Evolutionary conservation across 2,113 vertebrate species (phyloP).

Genomic region (Mirounga angustirostris): DNA sequence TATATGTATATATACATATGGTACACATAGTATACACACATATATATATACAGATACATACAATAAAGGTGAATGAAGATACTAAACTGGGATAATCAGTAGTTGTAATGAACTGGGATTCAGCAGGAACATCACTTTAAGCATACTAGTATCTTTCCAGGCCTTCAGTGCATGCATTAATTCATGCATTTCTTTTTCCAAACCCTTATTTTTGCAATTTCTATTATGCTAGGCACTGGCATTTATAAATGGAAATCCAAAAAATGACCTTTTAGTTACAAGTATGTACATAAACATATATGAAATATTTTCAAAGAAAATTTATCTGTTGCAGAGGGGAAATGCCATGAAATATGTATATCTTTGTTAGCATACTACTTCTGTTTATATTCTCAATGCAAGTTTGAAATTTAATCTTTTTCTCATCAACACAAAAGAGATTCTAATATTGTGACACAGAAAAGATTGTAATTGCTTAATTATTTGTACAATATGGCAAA

Average conservation of each 20-base stretch:
- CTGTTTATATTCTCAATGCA: slow-evolving; percentile 66
- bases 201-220: background rate
- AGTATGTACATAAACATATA: background rate
- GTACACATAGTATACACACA: background rate
- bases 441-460: slow-evolving; percentile 81
- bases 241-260: background rate
- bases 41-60: background rate
- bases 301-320: slow-evolving; percentile 48
- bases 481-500: slow-evolving; percentile 80
- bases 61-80: background rate
- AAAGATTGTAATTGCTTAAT: slow-evolving; percentile 80
- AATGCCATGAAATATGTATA: slow-evolving; percentile 30
- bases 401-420: slow-evolving; percentile 74
- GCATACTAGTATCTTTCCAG: background rate
- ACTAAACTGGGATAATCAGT: background rate
- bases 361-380: slow-evolving; percentile 49
- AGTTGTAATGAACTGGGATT: background rate
- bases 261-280: background rate
- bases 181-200: background rate
- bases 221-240: background rate
- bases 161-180: background rate
- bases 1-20: background rate
- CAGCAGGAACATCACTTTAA: background rate
- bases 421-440: slow-evolving; percentile 76
- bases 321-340: background rate